Evolutionary conservation across 2,113 vertebrate genomes (phyloP), one percentile per base, ranked within the genome.

Genomic region (Numida meleagris): DNA sequence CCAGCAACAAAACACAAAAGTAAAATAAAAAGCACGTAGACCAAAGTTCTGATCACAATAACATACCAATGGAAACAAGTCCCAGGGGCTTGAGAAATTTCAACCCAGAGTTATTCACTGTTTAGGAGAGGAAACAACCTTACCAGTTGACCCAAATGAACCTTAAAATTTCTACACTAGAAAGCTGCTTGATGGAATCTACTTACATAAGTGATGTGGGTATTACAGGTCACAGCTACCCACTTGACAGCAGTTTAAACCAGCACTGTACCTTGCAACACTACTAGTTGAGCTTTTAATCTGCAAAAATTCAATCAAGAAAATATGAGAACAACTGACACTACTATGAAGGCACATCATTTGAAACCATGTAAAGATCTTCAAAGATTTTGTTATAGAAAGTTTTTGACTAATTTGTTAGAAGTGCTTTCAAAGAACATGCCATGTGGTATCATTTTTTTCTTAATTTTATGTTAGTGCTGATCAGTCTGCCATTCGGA

Each of bases 221-320:
- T 82, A 70, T 79, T 92, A 84, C 43, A 76, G 61, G 70, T 91
- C 20, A 1, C 73, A 92, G 48, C 38, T 75, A 86, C 76, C 61
- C 51, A 68, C 36, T 19, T 72, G 40, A 84, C 20, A 79, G 40
- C 38, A 76, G 43, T 57, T 75, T 92, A 94, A 92, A 58, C 14
- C 73, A 87, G 57, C 70, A 86, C 23, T 90, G 70, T 57, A 86
- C 77, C 94, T 94, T 57, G 65, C 46, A 95, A 95, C 58, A 72
- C 65, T 86, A 90, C 66, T 78, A 95, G 61, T 67, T 92, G 73
- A 94, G 23, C 42, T 93, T 90, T 96, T 61, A 81, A 89, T 94
- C 77, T 92, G 58, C 51, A 89, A 93, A 93, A 92, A 90, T 65
- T 65, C 74, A 89, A 76, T 27, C 74, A 91, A 58, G 66, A 95